Evolutionary conservation across 1,140 invertebrate species (phyloP).

Genomic region (Drosophila rufa): DNA sequence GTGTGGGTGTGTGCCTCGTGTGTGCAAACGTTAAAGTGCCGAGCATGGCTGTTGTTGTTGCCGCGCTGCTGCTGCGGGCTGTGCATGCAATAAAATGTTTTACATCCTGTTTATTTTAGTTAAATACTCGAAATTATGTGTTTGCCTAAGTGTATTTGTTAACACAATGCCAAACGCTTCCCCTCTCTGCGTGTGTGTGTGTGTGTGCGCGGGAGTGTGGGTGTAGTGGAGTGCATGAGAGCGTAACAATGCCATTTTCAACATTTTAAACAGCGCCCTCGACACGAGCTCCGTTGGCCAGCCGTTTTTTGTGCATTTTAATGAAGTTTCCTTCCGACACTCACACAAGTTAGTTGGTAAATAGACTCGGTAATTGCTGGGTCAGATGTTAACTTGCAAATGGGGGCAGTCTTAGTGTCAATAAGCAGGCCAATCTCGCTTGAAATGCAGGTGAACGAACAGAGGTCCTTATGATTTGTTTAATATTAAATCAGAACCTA

Average conservation of each 20-base stretch:
- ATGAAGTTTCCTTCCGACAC: conserved; percentile 4
- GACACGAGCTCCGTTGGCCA: conserved; percentile 26
- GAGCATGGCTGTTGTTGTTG: conserved; percentile 16
- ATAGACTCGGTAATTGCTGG: background rate
- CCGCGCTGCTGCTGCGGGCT: conserved; percentile 21
- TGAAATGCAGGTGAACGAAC: no score
- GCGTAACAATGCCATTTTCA: conserved; percentile 54
- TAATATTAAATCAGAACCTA: no score
- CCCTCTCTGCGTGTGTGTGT: conserved; percentile 3
- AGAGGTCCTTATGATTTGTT: no score
- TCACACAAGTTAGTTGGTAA: background rate
- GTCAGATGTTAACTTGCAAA: background rate
- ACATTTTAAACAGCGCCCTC: conserved; percentile 52
- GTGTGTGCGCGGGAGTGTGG: background rate
- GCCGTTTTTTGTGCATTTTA: conserved; percentile 39
- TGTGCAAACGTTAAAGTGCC: conserved; percentile 59
- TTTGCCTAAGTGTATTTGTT: conserved; percentile 82
- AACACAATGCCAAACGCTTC: conserved; percentile 61
- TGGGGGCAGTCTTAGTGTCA: no score
- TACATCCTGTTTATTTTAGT: conserved; percentile 84
- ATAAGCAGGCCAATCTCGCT: background rate
- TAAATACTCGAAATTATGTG: conserved; percentile 84
- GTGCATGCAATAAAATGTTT: conserved; percentile 79
- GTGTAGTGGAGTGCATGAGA: conserved; percentile 28
- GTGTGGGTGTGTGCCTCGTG: conserved; percentile 27